A percentile compares a stretch with the other conserved stretches of the same genome.
These are phyloP conservation scores for Adelphocoris suturalis DNA, from an alignment of 2,888 invertebrate genomes.

Conservation along the genomic window DNA sequence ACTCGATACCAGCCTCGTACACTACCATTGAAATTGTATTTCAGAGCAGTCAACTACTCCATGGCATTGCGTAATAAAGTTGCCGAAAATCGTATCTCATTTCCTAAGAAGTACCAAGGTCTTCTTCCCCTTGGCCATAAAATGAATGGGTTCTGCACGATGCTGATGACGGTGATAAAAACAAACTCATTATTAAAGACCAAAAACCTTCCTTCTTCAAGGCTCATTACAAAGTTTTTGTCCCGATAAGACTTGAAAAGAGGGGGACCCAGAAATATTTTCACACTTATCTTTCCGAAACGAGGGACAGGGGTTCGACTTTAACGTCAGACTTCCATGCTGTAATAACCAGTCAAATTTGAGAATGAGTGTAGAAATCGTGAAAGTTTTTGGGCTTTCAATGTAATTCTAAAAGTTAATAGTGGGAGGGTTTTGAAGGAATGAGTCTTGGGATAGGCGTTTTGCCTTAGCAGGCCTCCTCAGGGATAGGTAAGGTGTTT, in stretches of 20 bases:
- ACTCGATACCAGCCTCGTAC: too few relatives aligned
- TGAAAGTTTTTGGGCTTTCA: background rate
- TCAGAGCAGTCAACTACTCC: background rate
- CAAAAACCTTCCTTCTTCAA: background rate
- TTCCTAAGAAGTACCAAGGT: background rate
- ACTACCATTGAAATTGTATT: too few relatives aligned
- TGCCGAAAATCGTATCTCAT: conserved; percentile 33
- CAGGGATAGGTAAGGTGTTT: too few relatives aligned
- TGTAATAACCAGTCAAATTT: too few relatives aligned
- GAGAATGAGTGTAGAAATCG: too few relatives aligned
- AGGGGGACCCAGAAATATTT: background rate
- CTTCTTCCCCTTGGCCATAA: background rate
- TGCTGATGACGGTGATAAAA: conserved; percentile 50
- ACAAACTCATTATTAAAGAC: conserved; percentile 47
- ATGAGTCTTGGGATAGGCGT: too few relatives aligned
- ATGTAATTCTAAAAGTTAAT: too few relatives aligned
- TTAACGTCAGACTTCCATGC: background rate
- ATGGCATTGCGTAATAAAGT: background rate
- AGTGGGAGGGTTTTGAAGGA: too few relatives aligned
- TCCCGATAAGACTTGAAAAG: conserved; percentile 8
- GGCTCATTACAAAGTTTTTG: conserved; percentile 44
- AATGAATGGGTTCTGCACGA: conserved; percentile 23
- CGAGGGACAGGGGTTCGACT: background rate
- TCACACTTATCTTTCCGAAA: conserved; percentile 4
- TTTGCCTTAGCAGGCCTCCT: too few relatives aligned